These are phyloP conservation scores for Geococcyx californianus DNA, from an alignment of 2,113 vertebrate genomes.

Conservation along the genomic window DNA sequence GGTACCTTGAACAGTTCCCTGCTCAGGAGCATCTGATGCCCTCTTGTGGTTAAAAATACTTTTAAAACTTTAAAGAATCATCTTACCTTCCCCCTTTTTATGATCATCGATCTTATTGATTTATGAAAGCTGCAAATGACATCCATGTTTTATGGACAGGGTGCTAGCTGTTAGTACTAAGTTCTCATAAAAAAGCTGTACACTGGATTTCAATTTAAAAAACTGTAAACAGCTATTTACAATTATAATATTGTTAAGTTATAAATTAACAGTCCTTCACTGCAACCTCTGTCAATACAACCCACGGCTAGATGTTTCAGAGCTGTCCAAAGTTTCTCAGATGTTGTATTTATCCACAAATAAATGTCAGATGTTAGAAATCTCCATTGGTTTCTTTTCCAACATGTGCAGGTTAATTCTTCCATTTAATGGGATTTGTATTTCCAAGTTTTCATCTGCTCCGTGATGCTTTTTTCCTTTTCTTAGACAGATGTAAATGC, in stretches of 20 bases:
- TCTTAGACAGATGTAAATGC: constrained; percentile 89
- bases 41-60: constrained; percentile 75
- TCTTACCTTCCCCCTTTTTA: constrained; percentile 72
- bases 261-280: constrained; percentile 79
- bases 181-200: constrained; percentile 78
- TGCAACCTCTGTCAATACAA: constrained; percentile 39
- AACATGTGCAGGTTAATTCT: constrained; percentile 82
- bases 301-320: neutral
- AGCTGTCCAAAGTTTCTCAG: neutral
- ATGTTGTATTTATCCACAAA: neutral
- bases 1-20: constrained; percentile 62
- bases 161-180: constrained; percentile 72
- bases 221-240: constrained; percentile 83
- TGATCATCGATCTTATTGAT: constrained; percentile 50
- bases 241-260: constrained; percentile 76
- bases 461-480: constrained; percentile 83
- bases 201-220: constrained; percentile 77
- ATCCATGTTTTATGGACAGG: constrained; percentile 43
- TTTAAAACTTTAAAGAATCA: constrained; percentile 37
- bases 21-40: constrained; percentile 72
- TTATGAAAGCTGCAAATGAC: constrained; percentile 66
- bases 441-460: constrained; percentile 82
- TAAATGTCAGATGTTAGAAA: constrained; percentile 89
- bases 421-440: constrained; percentile 91
- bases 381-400: constrained; percentile 88